Conservation (phyloP, 2,113 vertebrate genomes). For the Brachyhypopomus gauderio region DNA sequence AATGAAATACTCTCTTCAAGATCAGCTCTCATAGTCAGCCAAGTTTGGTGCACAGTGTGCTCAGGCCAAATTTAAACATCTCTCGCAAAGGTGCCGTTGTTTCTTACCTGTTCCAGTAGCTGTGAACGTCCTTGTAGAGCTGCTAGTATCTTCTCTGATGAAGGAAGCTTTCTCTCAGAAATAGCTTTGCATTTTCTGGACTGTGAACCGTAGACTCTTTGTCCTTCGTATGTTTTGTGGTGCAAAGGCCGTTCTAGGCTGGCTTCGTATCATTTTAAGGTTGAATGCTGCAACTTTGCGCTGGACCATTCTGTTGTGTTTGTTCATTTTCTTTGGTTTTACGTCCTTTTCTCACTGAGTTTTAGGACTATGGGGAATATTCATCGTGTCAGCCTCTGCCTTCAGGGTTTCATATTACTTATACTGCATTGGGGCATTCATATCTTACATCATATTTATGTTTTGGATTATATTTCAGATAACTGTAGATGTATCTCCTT, state of each 20-base stretch:
- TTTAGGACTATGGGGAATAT: neutral
- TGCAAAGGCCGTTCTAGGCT: slow-evolving; percentile 18
- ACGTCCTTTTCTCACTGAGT: neutral
- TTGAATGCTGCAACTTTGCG: neutral
- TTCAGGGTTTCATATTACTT: neutral
- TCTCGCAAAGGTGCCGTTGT: neutral
- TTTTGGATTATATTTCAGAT: neutral
- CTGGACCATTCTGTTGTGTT: neutral
- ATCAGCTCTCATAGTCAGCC: neutral
- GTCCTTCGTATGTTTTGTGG: slow-evolving; percentile 24
- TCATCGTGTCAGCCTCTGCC: neutral
- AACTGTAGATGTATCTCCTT: slow-evolving; percentile 7
- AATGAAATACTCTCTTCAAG: neutral
- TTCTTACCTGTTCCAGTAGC: slow-evolving; percentile 12
- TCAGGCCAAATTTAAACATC: slow-evolving; percentile 6
- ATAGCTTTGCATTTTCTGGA: neutral
- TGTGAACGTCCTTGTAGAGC: slow-evolving; percentile 12
- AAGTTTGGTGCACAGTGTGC: neutral
- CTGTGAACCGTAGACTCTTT: slow-evolving; percentile 10
- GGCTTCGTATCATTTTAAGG: neutral
- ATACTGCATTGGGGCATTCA: neutral
- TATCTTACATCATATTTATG: neutral
- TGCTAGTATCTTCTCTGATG: slow-evolving; percentile 12
- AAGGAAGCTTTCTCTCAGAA: slow-evolving; percentile 29
- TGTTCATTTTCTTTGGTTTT: neutral